A percentile compares a stretch with the other conserved stretches of the same genome.
Evolutionary conservation across 2,113 vertebrate genomes (phyloP).

Genomic region (Archilochus colubris): DNA sequence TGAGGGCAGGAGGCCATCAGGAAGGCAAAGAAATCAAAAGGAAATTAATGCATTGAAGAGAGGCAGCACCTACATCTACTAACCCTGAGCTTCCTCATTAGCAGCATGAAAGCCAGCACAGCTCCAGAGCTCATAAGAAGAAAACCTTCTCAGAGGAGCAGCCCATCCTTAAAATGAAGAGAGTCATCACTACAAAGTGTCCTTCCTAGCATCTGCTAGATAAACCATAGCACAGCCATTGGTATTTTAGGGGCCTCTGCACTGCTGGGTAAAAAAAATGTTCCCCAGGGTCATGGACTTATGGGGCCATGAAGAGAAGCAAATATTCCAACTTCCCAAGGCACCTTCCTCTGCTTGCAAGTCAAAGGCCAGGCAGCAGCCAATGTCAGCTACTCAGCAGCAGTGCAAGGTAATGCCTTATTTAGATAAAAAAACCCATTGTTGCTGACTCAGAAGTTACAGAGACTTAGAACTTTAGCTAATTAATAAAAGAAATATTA

Average conservation of each 20-base stretch:
- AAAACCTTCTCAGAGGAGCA: background rate
- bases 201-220: background rate
- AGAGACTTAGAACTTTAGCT: background rate
- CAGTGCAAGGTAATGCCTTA: background rate
- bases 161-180: background rate
- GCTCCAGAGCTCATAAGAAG: background rate
- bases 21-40: background rate
- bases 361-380: background rate
- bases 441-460: background rate
- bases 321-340: background rate
- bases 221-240: background rate
- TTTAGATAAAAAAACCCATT: background rate
- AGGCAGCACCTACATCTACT: background rate
- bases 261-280: background rate
- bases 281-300: background rate
- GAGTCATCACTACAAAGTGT: accelerated
- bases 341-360: background rate
- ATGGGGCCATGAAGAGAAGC: background rate
- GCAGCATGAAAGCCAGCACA: background rate
- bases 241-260: background rate
- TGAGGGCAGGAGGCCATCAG: accelerated
- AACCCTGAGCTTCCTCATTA: background rate
- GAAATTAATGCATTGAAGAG: background rate
- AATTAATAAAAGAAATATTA: background rate
- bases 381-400: accelerated